Evolutionary conservation across 2,113 vertebrate genomes (phyloP).

Genomic region (Myocastor coypus): DNA sequence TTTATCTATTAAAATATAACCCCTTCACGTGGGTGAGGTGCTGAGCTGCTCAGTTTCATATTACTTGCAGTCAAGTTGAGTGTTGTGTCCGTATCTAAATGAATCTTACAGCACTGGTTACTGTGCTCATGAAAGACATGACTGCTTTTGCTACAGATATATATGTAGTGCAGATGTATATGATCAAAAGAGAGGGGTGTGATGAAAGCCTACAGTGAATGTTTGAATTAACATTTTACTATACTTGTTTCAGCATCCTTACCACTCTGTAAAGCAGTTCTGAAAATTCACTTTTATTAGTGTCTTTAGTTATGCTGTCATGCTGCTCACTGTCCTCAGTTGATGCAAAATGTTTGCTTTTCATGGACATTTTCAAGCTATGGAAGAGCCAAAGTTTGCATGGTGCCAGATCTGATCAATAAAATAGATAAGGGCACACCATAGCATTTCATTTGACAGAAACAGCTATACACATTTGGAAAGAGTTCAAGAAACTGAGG

Average conservation of each 20-base stretch:
- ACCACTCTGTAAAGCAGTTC: not conserved
- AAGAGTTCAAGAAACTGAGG: not conserved
- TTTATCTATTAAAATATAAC: slow-evolving; percentile 61
- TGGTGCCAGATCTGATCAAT: not conserved
- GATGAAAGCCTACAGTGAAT: not conserved
- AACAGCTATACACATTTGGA: not conserved
- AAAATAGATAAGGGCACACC: not conserved
- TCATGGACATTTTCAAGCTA: not conserved
- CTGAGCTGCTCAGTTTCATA: not conserved
- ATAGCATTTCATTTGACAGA: not conserved
- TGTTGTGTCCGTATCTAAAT: not conserved
- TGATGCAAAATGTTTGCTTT: not conserved
- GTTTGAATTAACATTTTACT: not conserved
- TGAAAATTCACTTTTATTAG: not conserved
- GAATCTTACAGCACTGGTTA: slow-evolving; percentile 57
- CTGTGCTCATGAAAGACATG: slow-evolving; percentile 34
- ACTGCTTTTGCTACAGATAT: slow-evolving; percentile 36
- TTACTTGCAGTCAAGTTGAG: not conserved
- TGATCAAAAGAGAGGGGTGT: not conserved
- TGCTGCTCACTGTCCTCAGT: not conserved
- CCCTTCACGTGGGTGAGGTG: not conserved
- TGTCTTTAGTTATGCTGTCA: not conserved
- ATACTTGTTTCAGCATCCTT: not conserved
- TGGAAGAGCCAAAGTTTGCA: not conserved
- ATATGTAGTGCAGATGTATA: not conserved